Evolutionary conservation across 2,888 invertebrate species (phyloP).

Genomic region (Saturnia japonica): DNA sequence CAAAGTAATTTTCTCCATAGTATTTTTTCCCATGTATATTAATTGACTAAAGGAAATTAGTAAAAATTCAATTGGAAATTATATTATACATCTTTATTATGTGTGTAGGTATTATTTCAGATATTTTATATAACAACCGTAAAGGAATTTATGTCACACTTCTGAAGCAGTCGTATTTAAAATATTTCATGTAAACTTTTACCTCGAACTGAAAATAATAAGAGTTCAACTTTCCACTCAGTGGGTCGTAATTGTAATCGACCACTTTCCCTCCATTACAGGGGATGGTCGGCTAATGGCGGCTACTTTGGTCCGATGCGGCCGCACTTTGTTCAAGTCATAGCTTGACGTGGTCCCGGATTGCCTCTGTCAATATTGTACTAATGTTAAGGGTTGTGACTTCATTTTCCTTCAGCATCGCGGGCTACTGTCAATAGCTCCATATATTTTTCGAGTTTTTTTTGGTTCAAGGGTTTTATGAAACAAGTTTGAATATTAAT

Average conservation of each 20-base stretch:
- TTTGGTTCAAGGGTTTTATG: no score
- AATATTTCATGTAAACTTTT: constrained; percentile 8
- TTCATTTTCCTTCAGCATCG: background rate
- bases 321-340: constrained; percentile 36
- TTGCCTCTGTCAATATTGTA: constrained; percentile 37
- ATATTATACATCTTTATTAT: no score
- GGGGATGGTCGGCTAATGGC: constrained; percentile 38
- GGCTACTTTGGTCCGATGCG: constrained; percentile 34
- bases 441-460: no score
- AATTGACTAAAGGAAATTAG: background rate
- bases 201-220: constrained; percentile 39
- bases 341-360: constrained; percentile 25
- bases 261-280: constrained; percentile 68
- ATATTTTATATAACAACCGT: background rate
- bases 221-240: constrained; percentile 63
- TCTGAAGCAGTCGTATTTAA: constrained; percentile 3
- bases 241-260: constrained; percentile 63
- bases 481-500: no score
- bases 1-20: no score
- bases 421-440: background rate
- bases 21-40: background rate
- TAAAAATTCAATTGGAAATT: background rate
- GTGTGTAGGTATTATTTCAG: background rate
- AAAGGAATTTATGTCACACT: background rate
- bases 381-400: constrained; percentile 30